Evolutionary conservation across 2,888 invertebrate species (phyloP).

Genomic region (Pelosia muscerda): DNA sequence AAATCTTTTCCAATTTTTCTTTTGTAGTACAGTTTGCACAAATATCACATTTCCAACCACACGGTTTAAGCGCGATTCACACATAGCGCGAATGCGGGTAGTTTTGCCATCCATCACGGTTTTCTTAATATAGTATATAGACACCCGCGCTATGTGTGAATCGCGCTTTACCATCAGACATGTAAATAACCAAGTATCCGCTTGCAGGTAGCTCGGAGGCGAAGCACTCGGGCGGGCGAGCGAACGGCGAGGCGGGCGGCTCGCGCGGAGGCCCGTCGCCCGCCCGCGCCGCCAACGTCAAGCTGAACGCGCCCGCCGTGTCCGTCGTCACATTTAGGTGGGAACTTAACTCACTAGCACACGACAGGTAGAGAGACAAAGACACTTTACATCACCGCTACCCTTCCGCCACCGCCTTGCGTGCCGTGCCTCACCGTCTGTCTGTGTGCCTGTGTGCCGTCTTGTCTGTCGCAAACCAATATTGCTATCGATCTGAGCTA

Average conservation of each 20-base stretch:
- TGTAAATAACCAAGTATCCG: neutral
- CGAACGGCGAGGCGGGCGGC: constrained; percentile 66
- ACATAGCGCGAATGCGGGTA: no score
- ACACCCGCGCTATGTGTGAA: no score
- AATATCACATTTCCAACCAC: neutral
- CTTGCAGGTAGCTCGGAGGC: constrained; percentile 52
- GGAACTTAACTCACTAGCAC: constrained; percentile 88
- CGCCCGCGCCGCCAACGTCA: constrained; percentile 81
- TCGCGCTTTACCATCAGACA: no score
- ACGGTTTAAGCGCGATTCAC: neutral
- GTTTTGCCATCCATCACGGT: no score
- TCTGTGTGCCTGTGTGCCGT: constrained; percentile 26
- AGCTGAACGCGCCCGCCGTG: constrained; percentile 90
- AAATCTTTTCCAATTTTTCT: no score
- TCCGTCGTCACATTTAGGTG: constrained; percentile 98
- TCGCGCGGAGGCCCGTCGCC: constrained; percentile 64
- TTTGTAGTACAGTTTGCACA: no score
- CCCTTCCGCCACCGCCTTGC: constrained; percentile 60
- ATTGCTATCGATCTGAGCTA: neutral
- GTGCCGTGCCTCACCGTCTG: constrained; percentile 28
- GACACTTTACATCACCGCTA: constrained; percentile 71
- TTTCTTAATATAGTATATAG: no score
- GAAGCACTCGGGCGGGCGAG: constrained; percentile 37
- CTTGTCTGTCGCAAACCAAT: neutral
- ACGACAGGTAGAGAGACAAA: constrained; percentile 90